Evolutionary conservation across 2,888 invertebrate species (phyloP), one percentile per base, ranked within the genome.

Genomic region (Bugulina stolonifera): DNA sequence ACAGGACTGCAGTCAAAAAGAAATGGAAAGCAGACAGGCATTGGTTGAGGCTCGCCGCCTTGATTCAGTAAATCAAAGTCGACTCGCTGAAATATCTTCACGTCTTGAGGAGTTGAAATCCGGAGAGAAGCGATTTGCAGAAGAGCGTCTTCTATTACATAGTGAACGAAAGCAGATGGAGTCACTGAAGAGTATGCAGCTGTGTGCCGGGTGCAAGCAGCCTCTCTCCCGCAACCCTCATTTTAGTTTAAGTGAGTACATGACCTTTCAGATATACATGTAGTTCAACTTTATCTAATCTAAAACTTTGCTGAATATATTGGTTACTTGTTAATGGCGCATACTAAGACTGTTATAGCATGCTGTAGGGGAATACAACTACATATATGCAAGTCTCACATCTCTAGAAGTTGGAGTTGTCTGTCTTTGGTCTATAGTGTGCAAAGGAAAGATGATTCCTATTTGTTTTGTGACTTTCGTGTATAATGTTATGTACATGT

Each of bases 91-190:
- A 14, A 64, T 64, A 5, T 64, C 64, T 32, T 5, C 32, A 27
- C 22, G 64, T 25, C 64, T 64, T 5, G 64, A 64, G 32, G 64
- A 64, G 32, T 32, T 64, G 27, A 64, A 64, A 34, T 5, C n/a
- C 5, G 64, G 25, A 25, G 64, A 64, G 32, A 64, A 64, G 34
- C 25, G 64, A 32, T 64, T 72, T 70, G 71, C 76, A 14, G 73
- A 81, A 81, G 82, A 82, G 73, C 77, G 79, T 72, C 74, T 82
- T 70, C 71, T 78, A 18, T 73, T 82, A 35, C 79, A 81, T 2
- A 80, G 80, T 74, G 82, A 82, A 73, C 80, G 79, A 75, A 77
- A 80, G 72, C 79, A 79, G 57, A 73, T 80, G 72, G 81, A 82
- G 73, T 64, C 64, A 34, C 64, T 64, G 34, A 64, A 78, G 79